Conservation (phyloP, 2,888 invertebrate species). For the Spatulosminthurus flaviceps region DNA sequence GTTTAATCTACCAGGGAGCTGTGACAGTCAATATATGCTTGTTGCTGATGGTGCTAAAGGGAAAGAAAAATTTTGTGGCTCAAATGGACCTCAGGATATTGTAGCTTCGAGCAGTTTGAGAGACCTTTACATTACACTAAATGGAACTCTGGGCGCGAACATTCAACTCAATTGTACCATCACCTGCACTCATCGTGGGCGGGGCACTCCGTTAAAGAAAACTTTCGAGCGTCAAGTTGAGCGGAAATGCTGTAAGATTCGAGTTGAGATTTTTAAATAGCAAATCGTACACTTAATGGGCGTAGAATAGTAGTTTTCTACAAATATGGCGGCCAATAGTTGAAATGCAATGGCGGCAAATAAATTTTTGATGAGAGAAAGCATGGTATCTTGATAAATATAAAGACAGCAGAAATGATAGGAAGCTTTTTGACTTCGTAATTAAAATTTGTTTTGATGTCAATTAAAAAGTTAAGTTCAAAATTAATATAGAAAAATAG, state of each 20-base stretch:
- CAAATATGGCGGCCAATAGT: too few species aligned
- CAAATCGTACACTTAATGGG: not conserved
- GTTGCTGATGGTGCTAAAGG: slow-evolving; percentile 57
- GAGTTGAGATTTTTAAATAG: not conserved
- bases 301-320: too few species aligned
- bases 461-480: too few species aligned
- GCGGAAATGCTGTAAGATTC: slow-evolving; percentile 53
- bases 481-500: too few species aligned
- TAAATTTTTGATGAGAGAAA: too few species aligned
- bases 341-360: too few species aligned
- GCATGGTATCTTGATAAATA: too few species aligned
- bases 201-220: slow-evolving; percentile 38
- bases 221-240: slow-evolving; percentile 42
- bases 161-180: slow-evolving; percentile 53
- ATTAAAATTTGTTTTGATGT: too few species aligned
- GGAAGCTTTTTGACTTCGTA: too few species aligned
- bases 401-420: too few species aligned
- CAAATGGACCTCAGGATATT: slow-evolving; percentile 42
- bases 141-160: slow-evolving; percentile 32
- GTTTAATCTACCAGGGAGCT: slow-evolving; percentile 32
- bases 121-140: slow-evolving; percentile 55
- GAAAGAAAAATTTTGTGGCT: slow-evolving; percentile 51
- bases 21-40: slow-evolving; percentile 44
- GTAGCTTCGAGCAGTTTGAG: slow-evolving; percentile 52
- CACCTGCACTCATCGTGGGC: slow-evolving; percentile 51